These are phyloP conservation scores for Micromys minutus DNA, from an alignment of 2,113 vertebrate species.

Conservation along the genomic window DNA sequence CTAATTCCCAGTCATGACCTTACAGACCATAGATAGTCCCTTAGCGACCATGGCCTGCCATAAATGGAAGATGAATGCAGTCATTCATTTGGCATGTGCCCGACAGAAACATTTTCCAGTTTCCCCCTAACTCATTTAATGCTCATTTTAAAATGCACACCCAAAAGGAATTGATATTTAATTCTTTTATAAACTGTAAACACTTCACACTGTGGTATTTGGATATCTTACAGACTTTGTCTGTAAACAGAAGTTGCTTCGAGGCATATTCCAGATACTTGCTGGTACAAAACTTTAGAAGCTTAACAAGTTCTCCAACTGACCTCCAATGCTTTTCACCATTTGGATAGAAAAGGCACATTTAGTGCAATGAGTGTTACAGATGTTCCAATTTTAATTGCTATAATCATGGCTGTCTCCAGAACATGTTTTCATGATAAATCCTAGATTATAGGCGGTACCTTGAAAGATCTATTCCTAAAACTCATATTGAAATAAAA, in stretches of 20 bases:
- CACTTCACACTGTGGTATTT: constrained; percentile 74
- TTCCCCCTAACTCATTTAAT: constrained; percentile 41
- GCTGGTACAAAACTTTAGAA: constrained; percentile 69
- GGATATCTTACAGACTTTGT: constrained; percentile 74
- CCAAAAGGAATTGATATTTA: constrained; percentile 64
- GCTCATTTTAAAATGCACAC: constrained; percentile 69
- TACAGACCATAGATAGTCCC: constrained; percentile 22
- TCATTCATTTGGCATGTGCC: constrained; percentile 40
- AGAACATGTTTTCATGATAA: constrained; percentile 54
- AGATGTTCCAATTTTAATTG: constrained; percentile 49
- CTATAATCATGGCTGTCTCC: constrained; percentile 14
- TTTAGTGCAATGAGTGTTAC: constrained; percentile 35
- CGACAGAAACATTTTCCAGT: constrained; percentile 42
- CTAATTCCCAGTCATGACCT: constrained; percentile 32
- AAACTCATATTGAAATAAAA: constrained; percentile 59
- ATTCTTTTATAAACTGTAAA: constrained; percentile 68
- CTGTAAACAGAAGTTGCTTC: constrained; percentile 74
- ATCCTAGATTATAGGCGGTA: constrained; percentile 34
- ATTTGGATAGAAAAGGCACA: constrained; percentile 43
- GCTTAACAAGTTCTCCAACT: constrained; percentile 67
- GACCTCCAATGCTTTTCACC: constrained; percentile 67
- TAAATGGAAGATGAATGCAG: constrained; percentile 30
- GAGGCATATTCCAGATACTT: constrained; percentile 68
- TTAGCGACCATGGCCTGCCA: neutral
- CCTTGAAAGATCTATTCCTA: constrained; percentile 52